These are phyloP conservation scores for Rhynchonycteris naso DNA, from an alignment of 2,797 vertebrate species.

Conservation along the genomic window DNA sequence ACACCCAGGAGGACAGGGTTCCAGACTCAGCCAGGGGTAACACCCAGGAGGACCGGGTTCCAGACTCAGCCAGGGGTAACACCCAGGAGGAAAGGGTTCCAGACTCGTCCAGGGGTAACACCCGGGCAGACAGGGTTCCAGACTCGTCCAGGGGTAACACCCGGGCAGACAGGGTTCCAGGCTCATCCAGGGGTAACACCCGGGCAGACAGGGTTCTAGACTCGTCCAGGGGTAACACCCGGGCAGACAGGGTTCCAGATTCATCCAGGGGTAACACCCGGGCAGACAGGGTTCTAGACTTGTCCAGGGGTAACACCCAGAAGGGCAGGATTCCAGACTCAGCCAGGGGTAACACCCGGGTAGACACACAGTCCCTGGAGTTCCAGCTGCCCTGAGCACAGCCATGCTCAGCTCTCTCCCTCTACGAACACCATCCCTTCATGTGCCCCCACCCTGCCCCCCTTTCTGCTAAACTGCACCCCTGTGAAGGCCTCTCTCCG, in stretches of 20 bases:
- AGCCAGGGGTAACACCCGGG: background rate
- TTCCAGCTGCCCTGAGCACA: background rate
- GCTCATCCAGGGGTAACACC: background rate
- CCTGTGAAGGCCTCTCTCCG: background rate
- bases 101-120: background rate
- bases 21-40: background rate
- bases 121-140: too few relatives aligned
- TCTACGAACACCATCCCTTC: too few relatives aligned
- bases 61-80: background rate
- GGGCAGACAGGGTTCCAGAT: too few relatives aligned
- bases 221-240: background rate
- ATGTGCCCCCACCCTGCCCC: background rate
- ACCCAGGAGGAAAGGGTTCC: too few relatives aligned
- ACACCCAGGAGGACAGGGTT: background rate
- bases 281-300: too few relatives aligned
- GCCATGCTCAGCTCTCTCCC: background rate
- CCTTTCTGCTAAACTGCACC: background rate
- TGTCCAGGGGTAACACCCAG: background rate
- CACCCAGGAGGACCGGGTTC: too few relatives aligned
- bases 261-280: background rate
- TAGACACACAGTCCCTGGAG: background rate
- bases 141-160: background rate
- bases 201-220: too few relatives aligned
- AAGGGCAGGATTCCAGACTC: too few relatives aligned
- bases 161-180: too few relatives aligned